Evolutionary conservation across 2,888 invertebrate species (phyloP).

Genomic region (Xylocampa areola): DNA sequence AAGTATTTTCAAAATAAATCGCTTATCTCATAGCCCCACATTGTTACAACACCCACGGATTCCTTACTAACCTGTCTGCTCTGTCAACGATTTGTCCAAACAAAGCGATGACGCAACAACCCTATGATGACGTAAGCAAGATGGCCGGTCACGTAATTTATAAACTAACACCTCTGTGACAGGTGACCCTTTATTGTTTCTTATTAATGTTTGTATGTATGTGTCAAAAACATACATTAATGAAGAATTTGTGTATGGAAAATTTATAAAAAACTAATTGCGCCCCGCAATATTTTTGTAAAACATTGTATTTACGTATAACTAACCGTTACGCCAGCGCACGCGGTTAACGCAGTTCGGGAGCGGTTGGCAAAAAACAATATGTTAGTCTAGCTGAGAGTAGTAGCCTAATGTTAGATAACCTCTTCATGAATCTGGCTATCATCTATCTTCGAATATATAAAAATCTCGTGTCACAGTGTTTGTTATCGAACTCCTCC

Average conservation of each 20-base stretch:
- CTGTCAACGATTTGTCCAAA: conserved; percentile 23
- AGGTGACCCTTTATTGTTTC: conserved; percentile 36
- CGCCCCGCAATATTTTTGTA: too few relatives aligned
- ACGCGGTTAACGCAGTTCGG: too few relatives aligned
- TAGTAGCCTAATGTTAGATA: too few relatives aligned
- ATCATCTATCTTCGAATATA: too few relatives aligned
- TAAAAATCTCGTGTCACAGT: too few relatives aligned
- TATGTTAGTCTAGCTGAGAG: too few relatives aligned
- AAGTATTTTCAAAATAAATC: not conserved
- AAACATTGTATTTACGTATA: too few relatives aligned
- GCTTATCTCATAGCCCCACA: not conserved
- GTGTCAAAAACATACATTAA: conserved; percentile 21
- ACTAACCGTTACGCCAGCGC: too few relatives aligned
- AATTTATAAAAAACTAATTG: too few relatives aligned
- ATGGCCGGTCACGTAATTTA: conserved; percentile 18
- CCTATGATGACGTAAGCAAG: conserved; percentile 18
- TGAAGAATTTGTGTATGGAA: conserved; percentile 27
- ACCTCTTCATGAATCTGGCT: too few relatives aligned
- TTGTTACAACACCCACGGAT: not conserved
- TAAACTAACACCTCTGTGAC: conserved; percentile 17
- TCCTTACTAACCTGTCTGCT: conserved; percentile 4
- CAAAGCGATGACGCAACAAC: conserved; percentile 27
- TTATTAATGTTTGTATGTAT: conserved; percentile 14
- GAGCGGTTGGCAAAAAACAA: too few relatives aligned
- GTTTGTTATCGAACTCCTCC: too few relatives aligned